Percentiles rank a stretch among this genome's conserved stretches.
These are phyloP conservation scores for Saccopteryx leptura DNA, from an alignment of 2,113 vertebrate genomes.

Conservation along the genomic window DNA sequence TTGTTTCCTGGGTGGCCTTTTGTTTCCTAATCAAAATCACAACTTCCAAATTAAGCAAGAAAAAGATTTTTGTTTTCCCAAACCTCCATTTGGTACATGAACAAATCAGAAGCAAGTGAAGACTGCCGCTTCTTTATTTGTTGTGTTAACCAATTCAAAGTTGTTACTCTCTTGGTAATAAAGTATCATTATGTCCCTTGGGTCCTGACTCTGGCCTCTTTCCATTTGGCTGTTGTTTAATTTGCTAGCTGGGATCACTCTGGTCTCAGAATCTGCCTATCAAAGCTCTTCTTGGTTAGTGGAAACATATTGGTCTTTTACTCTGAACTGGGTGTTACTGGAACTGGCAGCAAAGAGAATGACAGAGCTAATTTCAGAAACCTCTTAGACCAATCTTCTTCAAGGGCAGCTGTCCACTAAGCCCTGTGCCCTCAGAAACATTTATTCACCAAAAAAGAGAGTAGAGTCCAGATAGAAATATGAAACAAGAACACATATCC, in stretches of 20 bases:
- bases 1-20: slow-evolving; percentile 14
- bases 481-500: not conserved
- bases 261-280: slow-evolving; percentile 27
- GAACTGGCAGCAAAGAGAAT: not conserved
- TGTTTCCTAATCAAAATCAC: slow-evolving; percentile 74
- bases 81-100: not conserved
- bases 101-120: slow-evolving; percentile 55
- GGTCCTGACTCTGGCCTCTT: not conserved
- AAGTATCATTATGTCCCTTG: slow-evolving; percentile 31
- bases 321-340: not conserved
- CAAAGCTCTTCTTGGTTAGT: not conserved
- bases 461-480: not conserved
- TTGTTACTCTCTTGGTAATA: slow-evolving; percentile 76
- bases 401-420: not conserved
- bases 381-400: not conserved
- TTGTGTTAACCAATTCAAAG: slow-evolving; percentile 80
- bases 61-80: slow-evolving; percentile 65
- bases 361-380: slow-evolving; percentile 38
- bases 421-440: not conserved
- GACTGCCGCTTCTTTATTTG: slow-evolving; percentile 70
- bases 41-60: slow-evolving; percentile 66
- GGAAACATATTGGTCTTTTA: not conserved
- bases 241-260: slow-evolving; percentile 34
- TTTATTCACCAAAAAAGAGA: not conserved
- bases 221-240: slow-evolving; percentile 42